These are phyloP conservation scores for Macrostomum lignano DNA, from an alignment of 1,140 invertebrate genomes.

Conservation along the genomic window DNA sequence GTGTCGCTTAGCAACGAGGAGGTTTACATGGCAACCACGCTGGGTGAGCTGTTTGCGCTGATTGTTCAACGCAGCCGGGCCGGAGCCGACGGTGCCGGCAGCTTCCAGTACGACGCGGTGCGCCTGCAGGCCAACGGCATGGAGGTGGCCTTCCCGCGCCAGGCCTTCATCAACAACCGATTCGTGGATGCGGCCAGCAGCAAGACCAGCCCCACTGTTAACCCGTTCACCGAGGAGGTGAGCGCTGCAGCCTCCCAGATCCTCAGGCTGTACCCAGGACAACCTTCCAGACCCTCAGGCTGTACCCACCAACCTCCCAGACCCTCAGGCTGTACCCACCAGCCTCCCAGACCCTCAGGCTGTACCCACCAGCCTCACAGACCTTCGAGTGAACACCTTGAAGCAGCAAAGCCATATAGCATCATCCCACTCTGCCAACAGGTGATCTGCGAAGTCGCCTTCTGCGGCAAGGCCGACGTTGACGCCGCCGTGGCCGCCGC, in stretches of 20 bases:
- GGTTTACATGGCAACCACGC: conserved; percentile 64
- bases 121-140: conserved; percentile 47
- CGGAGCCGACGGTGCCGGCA: too few relatives aligned
- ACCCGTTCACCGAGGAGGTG: conserved; percentile 46
- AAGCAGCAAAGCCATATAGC: too few relatives aligned
- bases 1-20: conserved; percentile 55
- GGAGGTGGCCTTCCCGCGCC: conserved; percentile 44
- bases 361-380: too few relatives aligned
- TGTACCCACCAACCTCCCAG: too few relatives aligned
- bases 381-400: too few relatives aligned
- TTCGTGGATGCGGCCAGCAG: conserved; percentile 51
- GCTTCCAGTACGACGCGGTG: conserved; percentile 12
- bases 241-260: conserved; percentile 50
- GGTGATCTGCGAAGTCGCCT: conserved; percentile 35
- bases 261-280: conserved; percentile 29
- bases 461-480: conserved; percentile 33
- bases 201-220: conserved; percentile 59
- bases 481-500: conserved; percentile 58
- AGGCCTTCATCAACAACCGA: conserved; percentile 75
- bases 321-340: too few relatives aligned
- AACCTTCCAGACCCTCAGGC: conserved; percentile 35
- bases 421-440: too few relatives aligned
- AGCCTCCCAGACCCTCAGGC: too few relatives aligned
- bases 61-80: conserved; percentile 40
- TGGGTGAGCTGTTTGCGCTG: conserved; percentile 43